A percentile compares a stretch with the other conserved stretches of the same genome.
Evolutionary conservation across 1,140 invertebrate genomes (phyloP).

Genomic region (Diorhabda carinulata): DNA sequence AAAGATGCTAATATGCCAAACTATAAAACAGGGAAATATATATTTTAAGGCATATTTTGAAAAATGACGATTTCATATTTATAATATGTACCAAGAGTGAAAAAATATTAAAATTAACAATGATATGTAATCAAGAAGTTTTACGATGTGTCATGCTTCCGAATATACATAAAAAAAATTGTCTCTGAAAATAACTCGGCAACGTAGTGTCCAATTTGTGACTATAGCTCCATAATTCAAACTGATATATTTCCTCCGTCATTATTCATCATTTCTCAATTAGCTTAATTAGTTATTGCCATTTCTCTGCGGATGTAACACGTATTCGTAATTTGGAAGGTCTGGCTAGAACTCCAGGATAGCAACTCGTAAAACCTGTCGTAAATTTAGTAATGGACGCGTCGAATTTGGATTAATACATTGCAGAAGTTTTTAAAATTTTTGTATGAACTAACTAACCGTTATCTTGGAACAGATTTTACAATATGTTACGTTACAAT

Average conservation of each 20-base stretch:
- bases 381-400: slow-evolving; percentile 9
- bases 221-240: background rate
- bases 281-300: slow-evolving; percentile 28
- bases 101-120: no score
- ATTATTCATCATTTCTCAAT: slow-evolving; percentile 30
- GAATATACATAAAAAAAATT: no score
- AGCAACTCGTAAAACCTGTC: slow-evolving; percentile 14
- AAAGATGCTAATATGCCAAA: no score
- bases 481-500: no score
- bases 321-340: slow-evolving; percentile 27
- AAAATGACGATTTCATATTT: no score
- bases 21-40: no score
- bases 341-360: slow-evolving; percentile 14
- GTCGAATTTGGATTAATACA: background rate
- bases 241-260: slow-evolving; percentile 14
- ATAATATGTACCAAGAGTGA: no score
- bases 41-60: no score
- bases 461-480: no score
- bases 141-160: no score
- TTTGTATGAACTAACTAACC: no score
- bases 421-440: background rate
- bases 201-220: background rate
- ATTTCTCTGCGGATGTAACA: slow-evolving; percentile 24
- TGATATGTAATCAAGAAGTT: no score
- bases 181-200: background rate